Conservation (phyloP, 2,888 invertebrate genomes). For the Agapostemon virescens region DNA sequence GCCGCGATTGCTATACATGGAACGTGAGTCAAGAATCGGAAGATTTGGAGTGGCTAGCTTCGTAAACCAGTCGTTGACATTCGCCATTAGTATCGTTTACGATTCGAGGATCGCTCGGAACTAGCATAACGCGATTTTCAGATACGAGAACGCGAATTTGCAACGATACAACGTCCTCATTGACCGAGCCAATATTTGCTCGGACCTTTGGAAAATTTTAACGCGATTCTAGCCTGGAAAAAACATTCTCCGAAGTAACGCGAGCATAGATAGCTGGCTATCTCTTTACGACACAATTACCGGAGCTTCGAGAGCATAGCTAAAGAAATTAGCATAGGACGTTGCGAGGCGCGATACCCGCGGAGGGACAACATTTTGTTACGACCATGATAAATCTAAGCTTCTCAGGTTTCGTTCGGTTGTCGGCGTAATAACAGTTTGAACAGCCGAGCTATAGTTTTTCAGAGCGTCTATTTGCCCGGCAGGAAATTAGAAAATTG, state of each 20-base stretch:
- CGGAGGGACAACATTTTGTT: neutral
- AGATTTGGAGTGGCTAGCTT: neutral
- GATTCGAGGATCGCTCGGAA: neutral
- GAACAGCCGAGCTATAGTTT: neutral
- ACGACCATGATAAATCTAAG: neutral
- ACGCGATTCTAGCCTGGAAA: neutral
- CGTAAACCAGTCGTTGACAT: neutral
- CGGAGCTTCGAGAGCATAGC: no score
- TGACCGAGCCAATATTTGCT: neutral
- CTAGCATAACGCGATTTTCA: neutral
- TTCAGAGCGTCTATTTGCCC: neutral
- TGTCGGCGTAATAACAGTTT: neutral
- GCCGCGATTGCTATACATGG: conserved; percentile 6
- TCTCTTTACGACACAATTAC: neutral
- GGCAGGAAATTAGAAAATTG: conserved; percentile 11
- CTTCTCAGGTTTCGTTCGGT: neutral
- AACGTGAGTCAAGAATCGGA: conserved; percentile 11
- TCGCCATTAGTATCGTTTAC: neutral
- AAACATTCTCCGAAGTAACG: neutral
- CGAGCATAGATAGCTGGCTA: neutral
- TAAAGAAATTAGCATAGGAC: no score
- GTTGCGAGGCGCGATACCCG: neutral
- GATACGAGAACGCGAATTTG: neutral
- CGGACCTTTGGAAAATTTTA: neutral
- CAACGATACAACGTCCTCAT: neutral